phyloP scores from a whole-genome alignment of 2,113 vertebrate genomes.

The Morone saxatilis region DNA sequence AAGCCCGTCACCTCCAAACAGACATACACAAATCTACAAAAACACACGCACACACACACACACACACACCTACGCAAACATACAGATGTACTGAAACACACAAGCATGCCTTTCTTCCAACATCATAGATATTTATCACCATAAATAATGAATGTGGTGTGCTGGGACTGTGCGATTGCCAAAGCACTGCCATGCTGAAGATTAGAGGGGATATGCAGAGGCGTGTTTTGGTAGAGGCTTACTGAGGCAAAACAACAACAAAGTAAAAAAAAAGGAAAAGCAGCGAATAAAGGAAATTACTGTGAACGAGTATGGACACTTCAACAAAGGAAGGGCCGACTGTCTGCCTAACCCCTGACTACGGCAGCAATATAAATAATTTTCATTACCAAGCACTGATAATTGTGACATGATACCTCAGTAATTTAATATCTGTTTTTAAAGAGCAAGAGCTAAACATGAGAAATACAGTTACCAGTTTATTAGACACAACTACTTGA shows the following conservation, averaged over 20 bases:
- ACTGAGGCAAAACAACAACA: constrained; percentile 20
- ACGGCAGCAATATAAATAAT: not conserved
- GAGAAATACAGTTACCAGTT: not conserved
- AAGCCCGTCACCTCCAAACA: constrained; percentile 39
- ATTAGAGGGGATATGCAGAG: constrained; percentile 51
- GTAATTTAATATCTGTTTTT: not conserved
- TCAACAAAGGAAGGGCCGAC: not conserved
- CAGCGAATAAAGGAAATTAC: not conserved
- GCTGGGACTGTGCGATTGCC: constrained; percentile 54
- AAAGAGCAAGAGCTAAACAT: constrained; percentile 10
- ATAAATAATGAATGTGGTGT: constrained; percentile 70
- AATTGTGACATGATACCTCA: constrained; percentile 4
- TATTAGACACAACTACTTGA: no score
- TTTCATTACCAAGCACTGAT: not conserved
- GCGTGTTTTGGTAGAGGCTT: constrained; percentile 30
- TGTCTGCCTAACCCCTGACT: not conserved
- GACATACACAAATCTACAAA: constrained; percentile 22
- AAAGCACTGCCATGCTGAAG: constrained; percentile 54
- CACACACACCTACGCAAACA: not conserved
- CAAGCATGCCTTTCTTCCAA: constrained; percentile 12
- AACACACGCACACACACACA: not conserved
- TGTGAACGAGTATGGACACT: not conserved
- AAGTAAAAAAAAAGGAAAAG: not conserved
- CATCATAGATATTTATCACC: constrained; percentile 66
- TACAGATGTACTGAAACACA: not conserved